Conservation (phyloP, 2,797 vertebrate genomes). For the Kryptolebias ocellatus region DNA sequence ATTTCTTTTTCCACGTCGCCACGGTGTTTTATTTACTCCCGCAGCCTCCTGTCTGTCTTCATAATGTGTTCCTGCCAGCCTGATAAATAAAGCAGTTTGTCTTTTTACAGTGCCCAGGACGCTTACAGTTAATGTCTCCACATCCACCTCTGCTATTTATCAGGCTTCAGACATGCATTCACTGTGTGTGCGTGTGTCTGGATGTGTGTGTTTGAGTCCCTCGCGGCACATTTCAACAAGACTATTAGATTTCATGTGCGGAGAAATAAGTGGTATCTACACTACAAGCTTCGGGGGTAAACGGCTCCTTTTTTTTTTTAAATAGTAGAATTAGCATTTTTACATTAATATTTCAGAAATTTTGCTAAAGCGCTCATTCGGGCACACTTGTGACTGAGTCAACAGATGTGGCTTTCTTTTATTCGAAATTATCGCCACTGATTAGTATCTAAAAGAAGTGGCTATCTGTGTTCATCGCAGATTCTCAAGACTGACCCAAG, state of each 20-base stretch:
- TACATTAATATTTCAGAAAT: slow-evolving; percentile 12
- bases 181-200: slow-evolving; percentile 29
- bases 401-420: slow-evolving; percentile 13
- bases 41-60: slow-evolving; percentile 58
- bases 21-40: slow-evolving; percentile 82
- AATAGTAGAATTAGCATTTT: slow-evolving; percentile 34
- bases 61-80: slow-evolving; percentile 74
- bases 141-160: slow-evolving; percentile 76
- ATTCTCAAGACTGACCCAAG: neutral
- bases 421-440: neutral
- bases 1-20: slow-evolving; percentile 33
- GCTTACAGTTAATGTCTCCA: slow-evolving; percentile 77
- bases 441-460: neutral
- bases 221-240: slow-evolving; percentile 63
- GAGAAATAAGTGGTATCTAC: slow-evolving; percentile 47
- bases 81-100: slow-evolving; percentile 84
- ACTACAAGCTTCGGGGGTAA: slow-evolving; percentile 38
- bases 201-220: slow-evolving; percentile 50
- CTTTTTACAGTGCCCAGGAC: slow-evolving; percentile 77
- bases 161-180: slow-evolving; percentile 73
- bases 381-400: slow-evolving; percentile 4
- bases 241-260: slow-evolving; percentile 66
- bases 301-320: slow-evolving; percentile 11
- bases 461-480: neutral
- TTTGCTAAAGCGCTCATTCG: slow-evolving; percentile 3